Conservation (phyloP, 53 echinoderm and acorn worm genomes). For the Astropecten irregularis region DNA sequence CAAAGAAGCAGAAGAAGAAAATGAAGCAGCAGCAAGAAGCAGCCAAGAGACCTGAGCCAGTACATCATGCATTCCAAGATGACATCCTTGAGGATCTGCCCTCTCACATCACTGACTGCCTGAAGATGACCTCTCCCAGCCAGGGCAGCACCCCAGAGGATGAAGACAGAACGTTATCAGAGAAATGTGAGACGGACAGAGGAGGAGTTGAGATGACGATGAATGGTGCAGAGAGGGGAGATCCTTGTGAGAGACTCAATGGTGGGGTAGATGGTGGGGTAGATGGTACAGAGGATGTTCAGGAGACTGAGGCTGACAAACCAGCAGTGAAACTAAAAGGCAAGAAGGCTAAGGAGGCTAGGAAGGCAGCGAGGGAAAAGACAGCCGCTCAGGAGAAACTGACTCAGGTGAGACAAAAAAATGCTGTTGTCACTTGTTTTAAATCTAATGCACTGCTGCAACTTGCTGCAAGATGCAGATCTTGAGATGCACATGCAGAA, state of each 20-base stretch:
- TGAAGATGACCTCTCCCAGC: constrained; percentile 15
- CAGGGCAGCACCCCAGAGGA: background rate
- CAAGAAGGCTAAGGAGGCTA: constrained; percentile 67
- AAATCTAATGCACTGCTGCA: too few species aligned
- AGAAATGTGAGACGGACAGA: constrained; percentile 38
- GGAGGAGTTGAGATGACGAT: constrained; percentile 30
- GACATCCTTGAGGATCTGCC: constrained; percentile 42
- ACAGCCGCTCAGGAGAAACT: background rate
- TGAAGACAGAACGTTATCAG: background rate
- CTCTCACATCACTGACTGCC: constrained; percentile 32
- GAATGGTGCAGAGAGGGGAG: background rate
- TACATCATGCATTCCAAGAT: constrained; percentile 10
- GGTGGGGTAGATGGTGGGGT: constrained; percentile 9
- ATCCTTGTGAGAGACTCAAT: constrained; percentile 32
- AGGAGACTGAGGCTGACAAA: constrained; percentile 6
- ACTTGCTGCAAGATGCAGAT: too few species aligned
- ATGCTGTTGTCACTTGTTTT: too few species aligned
- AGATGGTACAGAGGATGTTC: constrained; percentile 16
- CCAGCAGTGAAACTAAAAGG: constrained; percentile 61
- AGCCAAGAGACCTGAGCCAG: constrained; percentile 24
- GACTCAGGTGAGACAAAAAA: background rate
- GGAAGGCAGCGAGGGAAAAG: constrained; percentile 57
- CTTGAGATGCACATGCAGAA: too few species aligned
- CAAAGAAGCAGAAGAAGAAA: constrained; percentile 96
- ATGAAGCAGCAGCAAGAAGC: constrained; percentile 79